These are phyloP conservation scores for Tyrannus savana DNA, from an alignment of 2,113 vertebrate species.

Conservation along the genomic window DNA sequence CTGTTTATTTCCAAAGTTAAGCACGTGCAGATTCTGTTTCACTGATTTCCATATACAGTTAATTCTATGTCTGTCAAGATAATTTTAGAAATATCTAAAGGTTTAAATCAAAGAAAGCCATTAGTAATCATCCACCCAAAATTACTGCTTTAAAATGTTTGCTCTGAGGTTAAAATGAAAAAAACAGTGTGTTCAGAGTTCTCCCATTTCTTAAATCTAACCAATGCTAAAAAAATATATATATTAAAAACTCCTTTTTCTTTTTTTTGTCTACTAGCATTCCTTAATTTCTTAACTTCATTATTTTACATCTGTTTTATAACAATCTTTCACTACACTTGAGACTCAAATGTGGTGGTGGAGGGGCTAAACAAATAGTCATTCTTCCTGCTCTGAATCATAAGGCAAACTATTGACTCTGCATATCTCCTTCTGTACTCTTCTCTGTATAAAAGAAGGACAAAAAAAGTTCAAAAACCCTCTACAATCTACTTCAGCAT, in stretches of 20 bases:
- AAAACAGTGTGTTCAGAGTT: not conserved
- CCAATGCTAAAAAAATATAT: not conserved
- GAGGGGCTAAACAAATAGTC: not conserved
- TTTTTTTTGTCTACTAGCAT: not conserved
- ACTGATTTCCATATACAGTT: not conserved
- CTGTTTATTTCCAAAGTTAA: not conserved
- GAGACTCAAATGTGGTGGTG: not conserved
- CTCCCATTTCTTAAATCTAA: not conserved
- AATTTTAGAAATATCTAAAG: slow-evolving; percentile 10
- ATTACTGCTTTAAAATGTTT: not conserved
- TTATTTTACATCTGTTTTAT: not conserved
- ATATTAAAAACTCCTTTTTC: not conserved
- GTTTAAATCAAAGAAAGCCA: not conserved
- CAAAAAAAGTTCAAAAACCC: not conserved
- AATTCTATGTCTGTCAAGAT: not conserved
- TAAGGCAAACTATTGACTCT: not conserved
- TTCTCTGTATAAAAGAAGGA: not conserved
- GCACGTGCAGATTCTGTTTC: not conserved
- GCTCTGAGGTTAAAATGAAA: not conserved
- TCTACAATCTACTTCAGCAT: not conserved
- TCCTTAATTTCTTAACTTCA: not conserved
- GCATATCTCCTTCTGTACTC: not conserved
- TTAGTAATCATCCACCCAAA: not conserved
- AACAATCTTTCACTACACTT: not conserved
- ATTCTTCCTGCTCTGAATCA: not conserved